Conservation (phyloP, 1,140 invertebrate species). For the Drosophila pseudoobscura region DNA sequence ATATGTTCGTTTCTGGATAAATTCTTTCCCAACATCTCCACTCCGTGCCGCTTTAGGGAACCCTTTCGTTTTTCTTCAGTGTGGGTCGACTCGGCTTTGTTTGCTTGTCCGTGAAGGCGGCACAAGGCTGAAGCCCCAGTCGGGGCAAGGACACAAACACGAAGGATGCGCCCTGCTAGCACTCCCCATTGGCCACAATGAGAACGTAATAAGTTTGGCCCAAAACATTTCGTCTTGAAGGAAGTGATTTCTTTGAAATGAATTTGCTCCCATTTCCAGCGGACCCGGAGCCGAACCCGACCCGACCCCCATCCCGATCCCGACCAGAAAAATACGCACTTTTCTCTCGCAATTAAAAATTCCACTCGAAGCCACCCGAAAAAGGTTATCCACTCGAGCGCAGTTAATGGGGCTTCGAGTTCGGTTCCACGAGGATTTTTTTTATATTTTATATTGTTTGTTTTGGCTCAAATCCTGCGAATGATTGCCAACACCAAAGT, state of each 20-base stretch:
- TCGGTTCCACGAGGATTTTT: slow-evolving; percentile 44
- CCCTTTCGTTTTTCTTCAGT: slow-evolving; percentile 10
- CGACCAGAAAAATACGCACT: neutral
- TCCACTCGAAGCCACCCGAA: slow-evolving; percentile 24
- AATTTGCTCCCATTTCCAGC: slow-evolving; percentile 32
- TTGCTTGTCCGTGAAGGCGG: slow-evolving; percentile 36
- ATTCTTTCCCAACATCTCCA: too few species aligned
- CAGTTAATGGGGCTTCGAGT: slow-evolving; percentile 72
- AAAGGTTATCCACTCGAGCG: slow-evolving; percentile 69
- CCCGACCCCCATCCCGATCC: neutral
- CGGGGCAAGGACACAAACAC: slow-evolving; percentile 31
- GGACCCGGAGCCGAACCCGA: too few species aligned
- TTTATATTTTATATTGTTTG: slow-evolving; percentile 22
- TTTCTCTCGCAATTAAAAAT: slow-evolving; percentile 52
- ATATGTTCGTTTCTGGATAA: too few species aligned
- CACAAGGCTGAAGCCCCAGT: slow-evolving; percentile 35
- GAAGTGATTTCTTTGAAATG: slow-evolving; percentile 55
- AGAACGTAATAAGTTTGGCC: slow-evolving; percentile 44
- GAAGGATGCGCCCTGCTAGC: slow-evolving; percentile 27
- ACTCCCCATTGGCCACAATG: slow-evolving; percentile 11
- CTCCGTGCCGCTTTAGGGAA: neutral
- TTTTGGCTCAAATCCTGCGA: slow-evolving; percentile 40
- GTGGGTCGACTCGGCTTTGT: slow-evolving; percentile 22
- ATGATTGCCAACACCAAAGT: slow-evolving; percentile 45
- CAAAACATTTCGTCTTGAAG: slow-evolving; percentile 31